Base-by-base conservation (phyloP, 2,797 vertebrate species). In the Melanotaenia trifasciata region DNA sequence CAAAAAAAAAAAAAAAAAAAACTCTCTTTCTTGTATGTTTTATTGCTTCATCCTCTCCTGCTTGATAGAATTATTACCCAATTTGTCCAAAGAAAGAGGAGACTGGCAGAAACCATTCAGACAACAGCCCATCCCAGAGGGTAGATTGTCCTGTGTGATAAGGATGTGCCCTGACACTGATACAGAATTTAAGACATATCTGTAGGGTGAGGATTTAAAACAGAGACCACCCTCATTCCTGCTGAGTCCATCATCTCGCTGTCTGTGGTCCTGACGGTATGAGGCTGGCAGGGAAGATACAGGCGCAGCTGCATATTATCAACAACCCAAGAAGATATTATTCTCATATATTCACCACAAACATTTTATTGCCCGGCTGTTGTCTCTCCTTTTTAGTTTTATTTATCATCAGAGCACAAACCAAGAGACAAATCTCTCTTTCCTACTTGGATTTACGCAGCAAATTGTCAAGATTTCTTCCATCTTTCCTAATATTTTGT, bases 61-160 rank as follows among this genome's bases (percentile, higher is more conserved):
- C 86, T 75, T 90, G 87, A 91, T 92, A 78, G 87, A 91, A 85
- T 89, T 87, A 89, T 87, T 84, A 83, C 80, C 76, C 81, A 78
- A 77, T 92, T 91, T 88, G 77, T 91, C 78, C 78, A 51, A 47
- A 90, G 86, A 81, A 83, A 80, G 68, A 74, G 75, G 82, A 87
- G 83, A 75, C 81, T 62, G 76, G 84, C 80, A 83, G 85, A 78
- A 75, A 60, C 58, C 72, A 64, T 72, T 75, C 80, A 90, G 84
- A 86, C 66, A 77, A 62, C 76, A 82, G 40, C 56, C 57, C 51
- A 9, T 87, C 78, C 80, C 78, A 65, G 72, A 69, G 80, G 80
- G 43, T 2, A 75, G 72, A 87, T 83, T 6, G 74, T 50, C 73
- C 78, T 67, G 9, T 24, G 66, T 64, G 78, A 91, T 87, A 79